phyloP scores from a whole-genome alignment of 2,113 vertebrate species.

The Campylomormyrus tamandua region DNA sequence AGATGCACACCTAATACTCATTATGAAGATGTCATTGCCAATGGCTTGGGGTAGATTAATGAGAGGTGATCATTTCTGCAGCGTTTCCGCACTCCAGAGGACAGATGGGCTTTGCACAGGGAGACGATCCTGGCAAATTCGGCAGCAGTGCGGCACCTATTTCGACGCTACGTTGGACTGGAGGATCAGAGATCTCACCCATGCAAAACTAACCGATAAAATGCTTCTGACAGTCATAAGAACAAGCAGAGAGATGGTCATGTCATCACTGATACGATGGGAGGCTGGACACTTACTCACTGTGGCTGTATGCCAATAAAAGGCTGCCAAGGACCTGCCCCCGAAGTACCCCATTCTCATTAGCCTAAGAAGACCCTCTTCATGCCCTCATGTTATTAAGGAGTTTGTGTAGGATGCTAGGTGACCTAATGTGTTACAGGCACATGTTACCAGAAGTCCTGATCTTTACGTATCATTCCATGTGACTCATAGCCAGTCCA shows the following conservation, averaged over 20 bases:
- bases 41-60: constrained; percentile 70
- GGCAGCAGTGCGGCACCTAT: constrained; percentile 20
- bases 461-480: not conserved
- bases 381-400: not conserved
- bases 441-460: not conserved
- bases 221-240: not conserved
- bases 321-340: not conserved
- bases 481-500: not conserved
- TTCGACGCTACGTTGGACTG: constrained; percentile 42
- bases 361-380: not conserved
- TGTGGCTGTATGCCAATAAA: not conserved
- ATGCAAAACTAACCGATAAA: not conserved
- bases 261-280: not conserved
- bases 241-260: too few species aligned
- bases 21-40: constrained; percentile 75
- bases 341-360: not conserved
- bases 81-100: constrained; percentile 54
- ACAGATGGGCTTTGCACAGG: constrained; percentile 61
- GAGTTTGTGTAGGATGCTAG: not conserved
- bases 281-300: not conserved
- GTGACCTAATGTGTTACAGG: not conserved
- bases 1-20: constrained; percentile 78
- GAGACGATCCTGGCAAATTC: constrained; percentile 34
- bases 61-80: constrained; percentile 50
- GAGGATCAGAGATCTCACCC: not conserved